Evolutionary conservation across 2,797 vertebrate genomes (phyloP), one percentile per base, ranked within the genome.

Genomic region (Protonibea diacanthus): DNA sequence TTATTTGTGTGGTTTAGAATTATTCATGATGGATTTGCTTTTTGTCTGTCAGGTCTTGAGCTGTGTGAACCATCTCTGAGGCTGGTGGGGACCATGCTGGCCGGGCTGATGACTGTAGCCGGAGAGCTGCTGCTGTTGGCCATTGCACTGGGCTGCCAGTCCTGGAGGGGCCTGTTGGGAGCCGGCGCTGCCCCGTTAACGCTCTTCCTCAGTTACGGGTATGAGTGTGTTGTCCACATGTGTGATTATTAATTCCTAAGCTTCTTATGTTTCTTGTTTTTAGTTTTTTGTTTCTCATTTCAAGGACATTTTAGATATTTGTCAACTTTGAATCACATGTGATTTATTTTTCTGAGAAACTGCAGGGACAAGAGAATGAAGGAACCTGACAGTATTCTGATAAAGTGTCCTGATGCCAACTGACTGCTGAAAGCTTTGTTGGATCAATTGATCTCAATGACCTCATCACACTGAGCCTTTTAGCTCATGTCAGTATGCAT

Each of bases 121-220:
- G 97, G 97, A 21, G 96, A 97, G 84, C 95, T 97, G 80, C 92
- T 97, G 87, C 92, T 97, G 89, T 84, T 97, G 86, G 96, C 95
- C 2, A 92, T 97, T 76, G 97, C 96, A 20, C 87, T 97, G 76
- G 95, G 96, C 74, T 97, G 96, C 73, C 95, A 96, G 76, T 95
- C 96, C 65, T 97, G 97, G 97, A 95, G 96, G 77, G 95, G 96
- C 56, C 92, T 97, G 33, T 95, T 97, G 79, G 95, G 96, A 58
- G 94, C 95, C 5, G 96, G 97, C n/a, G 94, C 95, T 0, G 96
- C 96, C 49, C 96, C 96, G 5, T 91, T 97, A 17, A 94, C 95
- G 15, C 94, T 97, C 33, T 97, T 97, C 90, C 93, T 97, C 78
- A 94, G 95, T 81, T 97, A 96, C 2, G 95, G 96, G 97, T 97